These are phyloP conservation scores for Caligus rogercresseyi DNA, from an alignment of 1,140 invertebrate species.

Conservation along the genomic window DNA sequence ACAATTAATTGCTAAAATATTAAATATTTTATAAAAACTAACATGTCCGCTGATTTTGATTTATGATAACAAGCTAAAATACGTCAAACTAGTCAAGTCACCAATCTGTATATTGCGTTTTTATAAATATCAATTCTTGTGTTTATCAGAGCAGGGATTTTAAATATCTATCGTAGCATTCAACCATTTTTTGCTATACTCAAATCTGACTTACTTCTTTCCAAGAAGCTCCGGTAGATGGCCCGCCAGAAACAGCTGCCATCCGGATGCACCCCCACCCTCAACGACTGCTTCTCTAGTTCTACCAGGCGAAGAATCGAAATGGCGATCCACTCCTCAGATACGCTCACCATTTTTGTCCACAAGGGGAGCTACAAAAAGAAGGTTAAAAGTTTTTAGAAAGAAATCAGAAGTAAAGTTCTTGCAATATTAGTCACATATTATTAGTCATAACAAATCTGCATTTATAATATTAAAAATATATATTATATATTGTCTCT, in stretches of 20 bases:
- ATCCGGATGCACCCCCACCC: constrained; percentile 66
- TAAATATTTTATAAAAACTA: no score
- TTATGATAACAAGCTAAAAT: no score
- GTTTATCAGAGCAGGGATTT: neutral
- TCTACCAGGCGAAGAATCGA: constrained; percentile 69
- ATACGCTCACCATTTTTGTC: constrained; percentile 41
- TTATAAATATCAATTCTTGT: neutral
- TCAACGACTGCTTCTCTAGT: constrained; percentile 77
- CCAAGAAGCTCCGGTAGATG: constrained; percentile 60
- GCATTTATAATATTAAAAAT: no score
- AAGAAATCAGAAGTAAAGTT: no score
- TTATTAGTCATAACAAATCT: no score
- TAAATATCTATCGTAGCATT: neutral
- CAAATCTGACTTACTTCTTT: constrained; percentile 47
- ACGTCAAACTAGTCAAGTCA: no score
- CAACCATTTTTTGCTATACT: constrained; percentile 4
- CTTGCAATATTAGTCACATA: no score
- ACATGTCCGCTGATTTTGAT: no score
- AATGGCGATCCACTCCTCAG: constrained; percentile 69
- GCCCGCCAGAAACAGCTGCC: constrained; percentile 68
- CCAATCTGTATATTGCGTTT: no score
- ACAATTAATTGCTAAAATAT: no score
- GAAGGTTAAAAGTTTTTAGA: neutral
- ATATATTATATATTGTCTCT: no score
- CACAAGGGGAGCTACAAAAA: neutral